Evolutionary conservation across 64 coral and sea anemone genomes (phyloP).

Genomic region (Platygyra sinensis): DNA sequence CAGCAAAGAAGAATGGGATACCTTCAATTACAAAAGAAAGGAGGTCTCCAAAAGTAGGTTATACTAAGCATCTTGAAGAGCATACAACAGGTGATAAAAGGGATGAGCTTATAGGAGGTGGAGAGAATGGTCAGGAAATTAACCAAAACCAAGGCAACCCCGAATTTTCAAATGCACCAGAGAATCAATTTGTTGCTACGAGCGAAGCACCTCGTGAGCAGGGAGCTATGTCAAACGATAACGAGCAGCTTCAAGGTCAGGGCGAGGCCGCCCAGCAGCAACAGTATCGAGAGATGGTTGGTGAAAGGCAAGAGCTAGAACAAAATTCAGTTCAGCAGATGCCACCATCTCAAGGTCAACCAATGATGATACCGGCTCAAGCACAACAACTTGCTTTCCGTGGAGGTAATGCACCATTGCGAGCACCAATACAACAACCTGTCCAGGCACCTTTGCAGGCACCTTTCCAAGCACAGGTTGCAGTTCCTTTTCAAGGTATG

Average conservation of each 20-base stretch:
- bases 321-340: slow-evolving; percentile 8
- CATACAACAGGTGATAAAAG: slow-evolving; percentile 39
- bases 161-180: not conserved
- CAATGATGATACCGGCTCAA: not conserved
- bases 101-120: slow-evolving; percentile 38
- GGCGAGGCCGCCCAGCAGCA: not conserved
- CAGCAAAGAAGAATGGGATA: slow-evolving; percentile 42
- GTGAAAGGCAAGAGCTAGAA: not conserved
- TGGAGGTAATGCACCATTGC: slow-evolving; percentile 18
- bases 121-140: not conserved
- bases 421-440: not conserved
- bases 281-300: not conserved
- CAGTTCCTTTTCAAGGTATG: not conserved
- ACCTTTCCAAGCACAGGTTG: not conserved
- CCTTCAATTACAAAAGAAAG: not conserved
- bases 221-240: not conserved
- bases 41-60: not conserved
- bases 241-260: slow-evolving; percentile 31
- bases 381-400: not conserved
- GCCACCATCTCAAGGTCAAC: not conserved
- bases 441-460: not conserved
- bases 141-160: not conserved
- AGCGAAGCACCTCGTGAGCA: not conserved
- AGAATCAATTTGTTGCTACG: slow-evolving; percentile 11
- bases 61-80: slow-evolving; percentile 6